Conservation (phyloP, 2,888 invertebrate species). For the Sepioteuthis lessoniana region DNA sequence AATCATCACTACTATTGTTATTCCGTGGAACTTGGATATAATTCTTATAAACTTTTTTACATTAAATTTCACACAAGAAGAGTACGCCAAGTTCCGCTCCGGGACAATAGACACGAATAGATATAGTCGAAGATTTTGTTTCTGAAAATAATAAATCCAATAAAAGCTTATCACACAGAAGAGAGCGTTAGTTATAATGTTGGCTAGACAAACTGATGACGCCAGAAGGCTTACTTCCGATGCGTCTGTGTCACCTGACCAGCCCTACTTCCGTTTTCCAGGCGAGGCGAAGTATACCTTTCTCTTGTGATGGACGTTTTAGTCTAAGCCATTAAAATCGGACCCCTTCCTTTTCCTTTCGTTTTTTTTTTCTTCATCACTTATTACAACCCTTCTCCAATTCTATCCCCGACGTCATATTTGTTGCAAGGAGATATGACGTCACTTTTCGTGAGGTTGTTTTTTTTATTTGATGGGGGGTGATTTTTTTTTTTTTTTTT, state of each 20-base stretch:
- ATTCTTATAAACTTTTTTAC: not conserved
- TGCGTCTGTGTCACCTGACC: not conserved
- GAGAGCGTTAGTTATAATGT: not conserved
- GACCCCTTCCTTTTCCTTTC: not conserved
- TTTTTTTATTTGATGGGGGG: too few relatives aligned
- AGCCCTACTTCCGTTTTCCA: not conserved
- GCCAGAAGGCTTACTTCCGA: constrained; percentile 6
- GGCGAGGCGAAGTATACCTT: not conserved
- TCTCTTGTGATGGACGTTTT: not conserved
- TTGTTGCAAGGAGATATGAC: not conserved
- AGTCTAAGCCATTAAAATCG: not conserved
- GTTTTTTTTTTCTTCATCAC: not conserved
- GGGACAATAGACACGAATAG: not conserved
- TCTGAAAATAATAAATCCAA: not conserved
- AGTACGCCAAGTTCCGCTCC: not conserved
- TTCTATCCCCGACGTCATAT: not conserved
- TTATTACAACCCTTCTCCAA: not conserved
- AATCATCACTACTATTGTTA: not conserved
- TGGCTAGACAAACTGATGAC: not conserved
- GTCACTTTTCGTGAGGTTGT: too few relatives aligned
- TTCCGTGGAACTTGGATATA: not conserved
- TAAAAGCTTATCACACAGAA: not conserved
- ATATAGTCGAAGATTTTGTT: not conserved
- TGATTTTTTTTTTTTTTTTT: too few relatives aligned
- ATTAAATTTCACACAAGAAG: not conserved